Evolutionary conservation across 2,797 vertebrate species (phyloP), one percentile per base, ranked within the genome.

Genomic region (Dendrocincla tyrannina): DNA sequence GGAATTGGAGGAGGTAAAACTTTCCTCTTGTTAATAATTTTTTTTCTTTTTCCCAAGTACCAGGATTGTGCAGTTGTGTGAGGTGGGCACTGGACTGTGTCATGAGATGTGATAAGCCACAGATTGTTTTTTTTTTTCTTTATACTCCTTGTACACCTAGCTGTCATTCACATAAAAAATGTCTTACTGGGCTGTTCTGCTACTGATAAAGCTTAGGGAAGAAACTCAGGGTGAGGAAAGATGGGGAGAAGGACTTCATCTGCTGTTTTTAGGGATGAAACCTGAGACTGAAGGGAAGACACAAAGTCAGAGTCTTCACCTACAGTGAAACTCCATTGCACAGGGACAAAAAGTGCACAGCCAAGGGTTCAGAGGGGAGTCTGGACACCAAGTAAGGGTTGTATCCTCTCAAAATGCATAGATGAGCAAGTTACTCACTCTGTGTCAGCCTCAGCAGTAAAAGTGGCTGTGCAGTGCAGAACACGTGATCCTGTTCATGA

Each of bases 1-100:
- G 93, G 99, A 99, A 82, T 94, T 99, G 97, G 99, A 99, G 96
- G 99, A 99, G 99, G 99, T 99, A 79, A 96, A 84, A 32, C 37
- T 91, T 82, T 42, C 10, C 13, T 79, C 15, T 79, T 80, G 13
- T 59, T 11, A 0, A 0, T 75, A 5, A 5, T 60, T 27, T 24
- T 72, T 30, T 7, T 60, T 63, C 14, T 42, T 62, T 52, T 50
- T 30, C 32, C 35, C 27, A 25, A 66, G 20, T 55, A 47, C 41
- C 33, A 35, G 55, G 59, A n/a, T 78, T 69, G 22, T 7, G 4
- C 32, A 88, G 47, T 52, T 70, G 47, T 7, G 8, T 13, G 74
- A 82, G 32, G 11, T 59, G 67, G 50, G 47, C 14, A 49, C 19
- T 53, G 39, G 27, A 20, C 32, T 79, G 30, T 76, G 58, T 28